Evolutionary conservation across 2,113 vertebrate genomes (phyloP).

Genomic region (Ovis canadensis): DNA sequence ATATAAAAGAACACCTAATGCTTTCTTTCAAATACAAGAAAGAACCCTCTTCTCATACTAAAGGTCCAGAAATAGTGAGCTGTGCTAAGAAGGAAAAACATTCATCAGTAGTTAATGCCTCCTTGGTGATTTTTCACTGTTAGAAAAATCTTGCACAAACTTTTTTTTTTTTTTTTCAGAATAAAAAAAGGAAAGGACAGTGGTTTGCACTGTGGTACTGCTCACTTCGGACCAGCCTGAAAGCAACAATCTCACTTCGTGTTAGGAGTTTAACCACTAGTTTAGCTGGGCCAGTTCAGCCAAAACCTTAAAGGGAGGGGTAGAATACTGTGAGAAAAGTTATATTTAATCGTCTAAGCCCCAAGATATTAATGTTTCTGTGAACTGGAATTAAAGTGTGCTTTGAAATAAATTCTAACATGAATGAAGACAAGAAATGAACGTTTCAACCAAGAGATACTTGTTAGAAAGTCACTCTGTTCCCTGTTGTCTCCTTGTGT

Average conservation of each 20-base stretch:
- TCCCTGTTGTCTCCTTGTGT: background rate
- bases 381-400: conserved; percentile 37
- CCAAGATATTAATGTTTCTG: conserved; percentile 2
- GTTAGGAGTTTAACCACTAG: background rate
- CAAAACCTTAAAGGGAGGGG: background rate
- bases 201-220: background rate
- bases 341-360: conserved; percentile 35
- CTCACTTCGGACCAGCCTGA: background rate
- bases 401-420: conserved; percentile 48
- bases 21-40: background rate
- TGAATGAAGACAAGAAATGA: conserved; percentile 34
- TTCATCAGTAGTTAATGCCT: background rate
- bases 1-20: background rate
- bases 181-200: background rate
- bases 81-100: background rate
- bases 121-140: background rate
- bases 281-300: background rate
- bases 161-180: background rate
- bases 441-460: background rate
- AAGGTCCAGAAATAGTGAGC: background rate
- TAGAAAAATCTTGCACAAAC: background rate
- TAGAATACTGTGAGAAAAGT: conserved; percentile 16
- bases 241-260: background rate
- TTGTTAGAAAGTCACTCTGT: conserved; percentile 1
- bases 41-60: background rate